phyloP scores from a whole-genome alignment of 2,113 vertebrate genomes.

The Phalacrocorax pelagicus region DNA sequence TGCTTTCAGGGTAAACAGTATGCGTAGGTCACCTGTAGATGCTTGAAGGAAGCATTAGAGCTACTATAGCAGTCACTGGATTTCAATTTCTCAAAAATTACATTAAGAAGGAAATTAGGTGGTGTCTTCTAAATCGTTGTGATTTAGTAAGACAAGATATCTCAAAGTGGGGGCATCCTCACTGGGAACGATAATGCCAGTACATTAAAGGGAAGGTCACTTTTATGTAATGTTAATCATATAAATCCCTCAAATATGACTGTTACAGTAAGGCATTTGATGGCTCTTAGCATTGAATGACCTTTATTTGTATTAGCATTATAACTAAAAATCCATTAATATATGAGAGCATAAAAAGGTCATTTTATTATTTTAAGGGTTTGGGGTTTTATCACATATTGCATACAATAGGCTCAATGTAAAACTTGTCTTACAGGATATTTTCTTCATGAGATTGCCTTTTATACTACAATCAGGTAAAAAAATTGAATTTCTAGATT shows the following conservation, averaged over 20 bases:
- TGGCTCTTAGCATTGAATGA: not conserved
- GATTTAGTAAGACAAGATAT: slow-evolving; percentile 16
- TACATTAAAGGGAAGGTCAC: slow-evolving; percentile 24
- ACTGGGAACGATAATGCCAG: not conserved
- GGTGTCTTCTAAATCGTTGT: not conserved
- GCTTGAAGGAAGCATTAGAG: not conserved
- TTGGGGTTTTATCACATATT: not conserved
- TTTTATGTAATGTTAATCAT: slow-evolving; percentile 11
- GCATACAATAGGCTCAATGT: not conserved
- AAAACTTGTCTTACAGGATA: not conserved
- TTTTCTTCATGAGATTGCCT: not conserved
- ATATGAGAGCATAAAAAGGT: not conserved
- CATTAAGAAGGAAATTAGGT: slow-evolving; percentile 19
- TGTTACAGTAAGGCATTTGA: not conserved
- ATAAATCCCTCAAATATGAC: slow-evolving; percentile 30
- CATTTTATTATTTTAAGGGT: not conserved
- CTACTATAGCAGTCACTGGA: not conserved
- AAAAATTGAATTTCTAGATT: not conserved
- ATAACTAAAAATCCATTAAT: slow-evolving; percentile 2
- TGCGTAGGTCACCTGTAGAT: not conserved
- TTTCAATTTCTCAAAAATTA: slow-evolving; percentile 15
- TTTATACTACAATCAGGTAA: not conserved
- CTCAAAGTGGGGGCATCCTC: slow-evolving; percentile 17
- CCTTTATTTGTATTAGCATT: slow-evolving; percentile 24
- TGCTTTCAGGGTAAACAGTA: not conserved